These are phyloP conservation scores for Lindbergichthys nudifrons DNA, from an alignment of 2,797 vertebrate species.

Conservation along the genomic window DNA sequence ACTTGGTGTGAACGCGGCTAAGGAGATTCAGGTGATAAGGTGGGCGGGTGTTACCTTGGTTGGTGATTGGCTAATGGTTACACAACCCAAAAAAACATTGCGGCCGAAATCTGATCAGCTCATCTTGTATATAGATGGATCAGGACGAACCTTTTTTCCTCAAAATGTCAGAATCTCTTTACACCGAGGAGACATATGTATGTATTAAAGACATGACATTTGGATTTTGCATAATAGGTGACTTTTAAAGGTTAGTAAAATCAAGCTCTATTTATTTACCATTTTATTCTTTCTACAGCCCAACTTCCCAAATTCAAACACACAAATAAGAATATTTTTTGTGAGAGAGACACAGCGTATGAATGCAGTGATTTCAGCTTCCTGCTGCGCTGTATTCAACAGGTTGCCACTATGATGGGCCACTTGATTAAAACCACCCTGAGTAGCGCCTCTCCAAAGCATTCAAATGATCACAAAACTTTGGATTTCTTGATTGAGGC, in stretches of 20 bases:
- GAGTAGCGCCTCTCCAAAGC: not conserved
- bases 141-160: too few relatives aligned
- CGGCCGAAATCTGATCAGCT: too few relatives aligned
- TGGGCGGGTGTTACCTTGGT: too few relatives aligned
- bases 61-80: too few relatives aligned
- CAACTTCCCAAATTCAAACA: not conserved
- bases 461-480: conserved; percentile 30
- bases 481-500: conserved; percentile 43
- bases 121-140: too few relatives aligned
- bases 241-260: not conserved
- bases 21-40: too few relatives aligned
- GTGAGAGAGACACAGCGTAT: not conserved
- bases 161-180: too few relatives aligned
- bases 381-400: conserved; percentile 3
- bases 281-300: not conserved
- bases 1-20: too few relatives aligned
- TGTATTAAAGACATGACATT: too few relatives aligned
- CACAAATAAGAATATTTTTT: not conserved
- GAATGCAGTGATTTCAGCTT: not conserved
- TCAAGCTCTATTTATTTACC: not conserved
- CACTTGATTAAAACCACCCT: conserved; percentile 13
- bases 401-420: conserved; percentile 11
- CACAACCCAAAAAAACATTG: too few relatives aligned
- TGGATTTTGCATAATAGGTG: too few relatives aligned
- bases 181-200: too few relatives aligned